Conservation (phyloP, 2,113 vertebrate genomes). For the Podiceps cristatus region DNA sequence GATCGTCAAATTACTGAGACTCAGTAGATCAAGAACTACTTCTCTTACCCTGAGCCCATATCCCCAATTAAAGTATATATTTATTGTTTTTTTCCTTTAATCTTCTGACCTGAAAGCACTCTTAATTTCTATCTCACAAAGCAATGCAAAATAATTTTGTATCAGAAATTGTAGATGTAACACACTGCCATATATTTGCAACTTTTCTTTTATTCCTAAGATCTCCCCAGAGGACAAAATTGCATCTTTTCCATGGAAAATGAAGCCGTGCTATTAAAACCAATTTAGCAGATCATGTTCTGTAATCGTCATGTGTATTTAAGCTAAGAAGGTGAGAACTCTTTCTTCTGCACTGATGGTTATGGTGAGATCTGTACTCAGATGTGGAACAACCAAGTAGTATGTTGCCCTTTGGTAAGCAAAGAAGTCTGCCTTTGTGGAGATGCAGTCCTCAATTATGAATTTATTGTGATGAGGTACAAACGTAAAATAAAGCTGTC, state of each 20-base stretch:
- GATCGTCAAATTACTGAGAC: conserved; percentile 64
- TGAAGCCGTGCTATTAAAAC: background rate
- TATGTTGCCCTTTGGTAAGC: background rate
- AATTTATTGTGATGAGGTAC: background rate
- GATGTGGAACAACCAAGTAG: background rate
- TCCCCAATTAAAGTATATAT: conserved; percentile 75
- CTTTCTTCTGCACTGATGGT: background rate
- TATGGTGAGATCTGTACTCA: background rate
- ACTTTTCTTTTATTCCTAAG: conserved; percentile 51
- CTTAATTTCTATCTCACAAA: conserved; percentile 72
- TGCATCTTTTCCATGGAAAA: conserved; percentile 21
- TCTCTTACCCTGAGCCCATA: conserved; percentile 69
- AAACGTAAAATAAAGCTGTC: background rate
- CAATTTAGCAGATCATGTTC: background rate
- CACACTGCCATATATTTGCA: conserved; percentile 50
- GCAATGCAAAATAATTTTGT: conserved; percentile 65
- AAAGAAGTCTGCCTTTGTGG: background rate
- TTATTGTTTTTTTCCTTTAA: conserved; percentile 74
- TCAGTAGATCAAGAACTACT: conserved; percentile 75
- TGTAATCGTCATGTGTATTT: background rate
- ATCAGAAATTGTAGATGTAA: conserved; percentile 69
- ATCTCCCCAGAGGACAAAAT: conserved; percentile 15
- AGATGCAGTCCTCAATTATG: background rate
- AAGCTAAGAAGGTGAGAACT: background rate
- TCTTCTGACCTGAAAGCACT: conserved; percentile 75